Base-by-base conservation (phyloP, 2,113 vertebrate genomes). In the Dendrocopos noguchii region DNA sequence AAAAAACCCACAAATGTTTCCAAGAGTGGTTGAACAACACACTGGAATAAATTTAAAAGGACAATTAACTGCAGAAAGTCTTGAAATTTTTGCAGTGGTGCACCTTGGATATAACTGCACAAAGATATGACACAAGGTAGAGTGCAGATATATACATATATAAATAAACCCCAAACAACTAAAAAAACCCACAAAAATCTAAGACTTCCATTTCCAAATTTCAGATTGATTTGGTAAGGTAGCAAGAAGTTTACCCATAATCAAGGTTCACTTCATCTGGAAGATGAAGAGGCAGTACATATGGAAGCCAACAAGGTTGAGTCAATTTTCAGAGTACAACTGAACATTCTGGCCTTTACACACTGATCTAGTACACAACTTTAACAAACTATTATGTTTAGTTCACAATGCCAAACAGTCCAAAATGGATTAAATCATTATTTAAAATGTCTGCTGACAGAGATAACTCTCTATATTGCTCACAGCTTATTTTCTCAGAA, bases 241-340 rank as follows among this genome's bases (percentile, higher is more conserved):
- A 87, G 28, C 22, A 87, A 28, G 36, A 93, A 29, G 4, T 75
- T 57, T 44, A 80, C 47, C n/a, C 25, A 0, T 77, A 57, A 80
- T 47, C 28, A 63, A 73, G 44, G 28, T 67, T 50, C 80, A 55
- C 68, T 73, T 76, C 33, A 47, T 39, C 47, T 46, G 18, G 17
- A 78, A 80, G 59, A 87, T 36, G 36, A 91, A 91, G 56, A 74
- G 34, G 68, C 39, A 74, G 19, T 6, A 87, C 20, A 73, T 15
- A 22, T 2, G 28, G 76, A 84, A 84, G 53, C 53, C 77, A 88
- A 87, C 7, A 33, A 52, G 12, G 14, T 9, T 65, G 80, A 73
- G 87, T 88, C 93, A 97, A 57, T 95, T 95, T 96, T 94, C 95
- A 97, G 91, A 95, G 93, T 95, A 96, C 60, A 96, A 96, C 95